Conservation (phyloP, 2,888 invertebrate genomes). For the Lasioglossum calceatum region DNA sequence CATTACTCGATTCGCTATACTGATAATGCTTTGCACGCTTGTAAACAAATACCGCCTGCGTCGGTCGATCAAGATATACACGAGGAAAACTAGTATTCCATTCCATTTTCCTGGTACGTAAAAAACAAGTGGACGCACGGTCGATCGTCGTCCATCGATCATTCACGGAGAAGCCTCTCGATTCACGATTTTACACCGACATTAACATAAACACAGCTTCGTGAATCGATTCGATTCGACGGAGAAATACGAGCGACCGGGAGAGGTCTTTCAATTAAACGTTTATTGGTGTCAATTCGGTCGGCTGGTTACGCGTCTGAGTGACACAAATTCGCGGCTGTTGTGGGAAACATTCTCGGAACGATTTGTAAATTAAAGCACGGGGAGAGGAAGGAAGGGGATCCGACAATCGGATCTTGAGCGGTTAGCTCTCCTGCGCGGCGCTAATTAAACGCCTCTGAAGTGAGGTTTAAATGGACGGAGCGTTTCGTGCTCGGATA, state of each 20-base stretch:
- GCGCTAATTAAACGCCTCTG: slow-evolving; percentile 20
- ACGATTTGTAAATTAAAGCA: not conserved
- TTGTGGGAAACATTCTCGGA: slow-evolving; percentile 6
- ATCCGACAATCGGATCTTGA: slow-evolving; percentile 14
- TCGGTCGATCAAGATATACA: not conserved
- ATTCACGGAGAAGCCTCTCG: not conserved
- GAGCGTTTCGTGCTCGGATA: slow-evolving; percentile 38
- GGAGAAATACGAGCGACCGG: not conserved
- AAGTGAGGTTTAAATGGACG: slow-evolving; percentile 41
- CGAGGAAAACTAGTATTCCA: not conserved
- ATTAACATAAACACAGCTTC: not conserved
- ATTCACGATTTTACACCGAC: not conserved
- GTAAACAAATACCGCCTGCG: not conserved
- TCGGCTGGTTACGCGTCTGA: not conserved
- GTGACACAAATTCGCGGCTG: not conserved
- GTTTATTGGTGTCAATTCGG: slow-evolving; percentile 33
- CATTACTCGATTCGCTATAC: not conserved
- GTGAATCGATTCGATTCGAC: slow-evolving; percentile 12
- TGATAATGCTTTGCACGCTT: not conserved
- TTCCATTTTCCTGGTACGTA: not conserved
- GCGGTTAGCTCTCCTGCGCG: slow-evolving; percentile 1
- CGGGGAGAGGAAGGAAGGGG: not conserved
- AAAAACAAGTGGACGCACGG: not conserved
- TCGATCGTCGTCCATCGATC: not conserved
- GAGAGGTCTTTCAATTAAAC: slow-evolving; percentile 24